These are phyloP conservation scores for Clarias fuscus DNA, from an alignment of 2,797 vertebrate species.

Conservation along the genomic window DNA sequence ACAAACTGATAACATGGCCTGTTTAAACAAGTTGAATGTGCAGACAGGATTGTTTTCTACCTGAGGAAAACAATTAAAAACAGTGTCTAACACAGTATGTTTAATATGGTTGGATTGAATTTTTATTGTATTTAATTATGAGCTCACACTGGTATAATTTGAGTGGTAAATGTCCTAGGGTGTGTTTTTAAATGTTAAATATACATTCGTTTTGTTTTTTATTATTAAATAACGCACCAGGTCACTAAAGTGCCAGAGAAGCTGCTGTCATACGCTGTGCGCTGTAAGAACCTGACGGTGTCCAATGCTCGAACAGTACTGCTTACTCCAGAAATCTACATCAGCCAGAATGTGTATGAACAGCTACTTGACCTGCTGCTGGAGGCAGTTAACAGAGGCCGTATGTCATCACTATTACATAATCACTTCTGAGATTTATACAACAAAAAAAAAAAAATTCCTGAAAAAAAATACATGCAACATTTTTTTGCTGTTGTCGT, in stretches of 20 bases:
- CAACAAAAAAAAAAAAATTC: no score
- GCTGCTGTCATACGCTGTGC: constrained; percentile 86
- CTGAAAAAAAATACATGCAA: neutral
- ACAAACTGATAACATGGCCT: neutral
- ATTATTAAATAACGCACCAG: constrained; percentile 64
- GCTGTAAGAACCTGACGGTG: constrained; percentile 88
- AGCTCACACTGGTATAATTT: neutral
- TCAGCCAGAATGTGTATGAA: constrained; percentile 89
- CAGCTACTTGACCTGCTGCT: constrained; percentile 93
- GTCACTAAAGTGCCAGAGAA: constrained; percentile 97
- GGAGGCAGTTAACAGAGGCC: constrained; percentile 81
- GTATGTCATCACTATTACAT: constrained; percentile 76
- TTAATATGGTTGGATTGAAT: no score
- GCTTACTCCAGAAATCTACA: constrained; percentile 95
- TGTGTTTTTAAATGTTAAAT: neutral
- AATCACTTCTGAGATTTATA: neutral
- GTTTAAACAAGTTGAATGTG: constrained; percentile 2
- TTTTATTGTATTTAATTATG: no score
- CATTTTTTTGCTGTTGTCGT: neutral
- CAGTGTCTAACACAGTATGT: neutral
- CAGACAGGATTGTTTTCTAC: neutral
- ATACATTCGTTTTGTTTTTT: no score
- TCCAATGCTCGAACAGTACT: constrained; percentile 89
- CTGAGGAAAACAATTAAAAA: neutral
- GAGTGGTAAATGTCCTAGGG: neutral